A percentile compares a stretch with the other conserved stretches of the same genome.
Conservation (phyloP, 2,888 invertebrate genomes). For the Papilio demoleus region DNA sequence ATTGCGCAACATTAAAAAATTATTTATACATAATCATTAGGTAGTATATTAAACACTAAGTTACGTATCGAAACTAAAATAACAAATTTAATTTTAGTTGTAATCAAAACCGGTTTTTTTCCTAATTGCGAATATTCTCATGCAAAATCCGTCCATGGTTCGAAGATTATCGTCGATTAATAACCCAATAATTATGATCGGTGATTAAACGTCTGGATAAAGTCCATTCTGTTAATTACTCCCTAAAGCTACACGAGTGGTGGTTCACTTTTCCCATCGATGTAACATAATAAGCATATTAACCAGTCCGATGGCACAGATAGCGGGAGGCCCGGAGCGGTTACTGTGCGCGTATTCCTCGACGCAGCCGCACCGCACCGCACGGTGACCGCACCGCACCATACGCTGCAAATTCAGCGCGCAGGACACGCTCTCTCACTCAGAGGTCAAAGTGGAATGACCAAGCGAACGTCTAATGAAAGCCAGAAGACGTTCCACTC, state of each 20-base stretch:
- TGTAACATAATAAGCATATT: constrained; percentile 82
- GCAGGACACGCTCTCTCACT: constrained; percentile 57
- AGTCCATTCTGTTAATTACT: constrained; percentile 81
- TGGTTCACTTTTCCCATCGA: constrained; percentile 77
- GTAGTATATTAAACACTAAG: not conserved
- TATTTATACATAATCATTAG: not conserved
- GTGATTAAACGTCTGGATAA: constrained; percentile 79
- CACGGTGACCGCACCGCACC: constrained; percentile 55
- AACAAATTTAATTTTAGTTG: not conserved
- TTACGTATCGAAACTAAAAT: not conserved
- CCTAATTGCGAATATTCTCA: constrained; percentile 36
- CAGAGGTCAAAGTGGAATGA: constrained; percentile 81
- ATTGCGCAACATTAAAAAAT: not conserved
- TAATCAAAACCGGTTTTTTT: constrained; percentile 4
- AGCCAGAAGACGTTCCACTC: constrained; percentile 70
- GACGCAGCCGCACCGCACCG: constrained; percentile 63
- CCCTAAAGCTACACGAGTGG: constrained; percentile 80
- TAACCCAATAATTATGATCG: constrained; percentile 76
- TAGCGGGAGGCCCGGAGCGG: constrained; percentile 69
- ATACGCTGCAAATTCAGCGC: constrained; percentile 57
- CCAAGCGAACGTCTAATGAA: constrained; percentile 75
- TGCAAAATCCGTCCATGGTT: constrained; percentile 48
- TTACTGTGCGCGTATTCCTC: constrained; percentile 63
- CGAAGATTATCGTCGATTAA: constrained; percentile 61
- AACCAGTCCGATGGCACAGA: constrained; percentile 78